These are phyloP conservation scores for Caenorhabditis becei DNA, from an alignment of 2,888 invertebrate genomes.

Conservation along the genomic window DNA sequence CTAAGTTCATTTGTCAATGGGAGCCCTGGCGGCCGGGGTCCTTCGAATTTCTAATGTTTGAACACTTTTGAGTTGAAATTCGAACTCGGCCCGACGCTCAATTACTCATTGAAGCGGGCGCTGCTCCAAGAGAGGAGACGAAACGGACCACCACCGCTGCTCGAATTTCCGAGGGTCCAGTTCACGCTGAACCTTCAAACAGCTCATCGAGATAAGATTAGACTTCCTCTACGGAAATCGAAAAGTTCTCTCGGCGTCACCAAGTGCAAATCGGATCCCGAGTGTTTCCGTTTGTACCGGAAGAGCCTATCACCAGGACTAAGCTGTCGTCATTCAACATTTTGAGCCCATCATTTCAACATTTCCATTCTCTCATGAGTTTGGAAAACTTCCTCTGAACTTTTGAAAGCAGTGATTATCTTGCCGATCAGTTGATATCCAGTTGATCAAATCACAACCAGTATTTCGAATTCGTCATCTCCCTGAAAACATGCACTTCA, in stretches of 20 bases:
- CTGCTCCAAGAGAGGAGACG: slow-evolving; percentile 11
- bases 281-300: slow-evolving; percentile 18
- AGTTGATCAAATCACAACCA: too few relatives aligned
- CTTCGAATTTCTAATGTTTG: slow-evolving; percentile 42
- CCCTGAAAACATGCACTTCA: too few relatives aligned
- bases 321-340: not conserved
- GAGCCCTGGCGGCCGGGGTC: not conserved
- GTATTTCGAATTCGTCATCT: too few relatives aligned
- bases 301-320: slow-evolving; percentile 14
- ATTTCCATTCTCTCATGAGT: not conserved
- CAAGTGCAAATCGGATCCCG: too few relatives aligned
- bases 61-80: slow-evolving; percentile 59
- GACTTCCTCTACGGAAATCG: not conserved
- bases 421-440: too few relatives aligned
- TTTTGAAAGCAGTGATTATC: not conserved
- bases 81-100: slow-evolving; percentile 56
- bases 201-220: not conserved
- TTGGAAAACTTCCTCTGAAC: not conserved
- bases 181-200: slow-evolving; percentile 7
- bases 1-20: slow-evolving; percentile 45
- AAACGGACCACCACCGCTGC: slow-evolving; percentile 26
- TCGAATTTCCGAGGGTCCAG: slow-evolving; percentile 44
- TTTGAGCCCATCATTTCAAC: not conserved
- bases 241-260: too few relatives aligned
- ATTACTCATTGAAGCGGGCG: slow-evolving; percentile 55